A percentile compares a stretch with the other conserved stretches of the same genome.
Evolutionary conservation across 1,140 invertebrate genomes (phyloP).

Genomic region (Bombus fervidus): DNA sequence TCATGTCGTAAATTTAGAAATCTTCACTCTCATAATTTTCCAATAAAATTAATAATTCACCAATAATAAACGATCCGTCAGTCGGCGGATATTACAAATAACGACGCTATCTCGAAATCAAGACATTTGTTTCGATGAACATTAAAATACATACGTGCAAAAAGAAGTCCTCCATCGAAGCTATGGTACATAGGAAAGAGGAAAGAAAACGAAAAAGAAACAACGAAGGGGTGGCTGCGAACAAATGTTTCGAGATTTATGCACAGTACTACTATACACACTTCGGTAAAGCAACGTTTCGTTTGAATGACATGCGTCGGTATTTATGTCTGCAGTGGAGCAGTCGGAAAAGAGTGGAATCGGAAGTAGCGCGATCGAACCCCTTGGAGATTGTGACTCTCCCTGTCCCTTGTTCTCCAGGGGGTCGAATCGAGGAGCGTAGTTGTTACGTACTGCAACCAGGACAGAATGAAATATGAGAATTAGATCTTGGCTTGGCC

Average conservation of each 20-base stretch:
- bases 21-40: too few species aligned
- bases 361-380: conserved; percentile 30
- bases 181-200: not conserved
- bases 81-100: too few species aligned
- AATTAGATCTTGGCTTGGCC: conserved; percentile 7
- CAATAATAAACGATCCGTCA: too few species aligned
- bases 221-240: too few species aligned
- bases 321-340: conserved; percentile 50
- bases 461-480: conserved; percentile 30
- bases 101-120: too few species aligned
- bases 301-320: conserved; percentile 50
- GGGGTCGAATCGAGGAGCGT: not conserved
- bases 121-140: too few species aligned
- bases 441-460: not conserved
- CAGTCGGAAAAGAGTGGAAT: conserved; percentile 18
- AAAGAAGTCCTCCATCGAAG: too few species aligned
- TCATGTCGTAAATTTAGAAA: too few species aligned
- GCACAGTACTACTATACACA: not conserved
- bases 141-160: too few species aligned
- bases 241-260: conserved; percentile 18
- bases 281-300: conserved; percentile 12
- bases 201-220: not conserved
- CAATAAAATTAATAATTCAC: too few species aligned
- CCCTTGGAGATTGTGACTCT: not conserved
- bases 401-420: not conserved